Evolutionary conservation across 2,113 vertebrate species (phyloP).

Genomic region (Theristicus caerulescens): DNA sequence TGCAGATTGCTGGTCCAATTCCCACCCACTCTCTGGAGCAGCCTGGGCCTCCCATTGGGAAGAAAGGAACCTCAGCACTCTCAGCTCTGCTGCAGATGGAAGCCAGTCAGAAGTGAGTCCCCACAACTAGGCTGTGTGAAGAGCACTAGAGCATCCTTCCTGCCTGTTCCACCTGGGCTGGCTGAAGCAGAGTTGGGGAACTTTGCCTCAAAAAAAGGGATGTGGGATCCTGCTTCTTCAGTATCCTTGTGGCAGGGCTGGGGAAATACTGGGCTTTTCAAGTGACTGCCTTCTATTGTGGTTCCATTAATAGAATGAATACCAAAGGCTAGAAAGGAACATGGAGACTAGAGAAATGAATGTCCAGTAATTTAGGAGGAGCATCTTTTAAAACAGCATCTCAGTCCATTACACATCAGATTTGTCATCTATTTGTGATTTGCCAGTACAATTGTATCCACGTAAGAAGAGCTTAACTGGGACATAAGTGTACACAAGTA

Average conservation of each 20-base stretch:
- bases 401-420: background rate
- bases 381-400: background rate
- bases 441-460: background rate
- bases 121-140: background rate
- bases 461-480: background rate
- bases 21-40: slow-evolving; percentile 84
- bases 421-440: background rate
- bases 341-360: background rate
- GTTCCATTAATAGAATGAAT: background rate
- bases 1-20: slow-evolving; percentile 85
- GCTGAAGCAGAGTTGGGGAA: background rate
- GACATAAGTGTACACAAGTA: background rate
- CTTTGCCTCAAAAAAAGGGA: background rate
- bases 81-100: slow-evolving; percentile 95
- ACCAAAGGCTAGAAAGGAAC: background rate
- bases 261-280: background rate
- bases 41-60: slow-evolving; percentile 82
- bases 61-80: slow-evolving; percentile 94
- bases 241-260: background rate
- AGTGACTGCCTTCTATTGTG: background rate
- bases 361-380: background rate
- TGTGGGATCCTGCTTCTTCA: background rate
- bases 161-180: background rate
- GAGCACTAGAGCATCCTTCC: background rate
- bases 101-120: slow-evolving; percentile 93